phyloP scores from a whole-genome alignment of 2,797 vertebrate species.

The Cetoscarus ocellatus region DNA sequence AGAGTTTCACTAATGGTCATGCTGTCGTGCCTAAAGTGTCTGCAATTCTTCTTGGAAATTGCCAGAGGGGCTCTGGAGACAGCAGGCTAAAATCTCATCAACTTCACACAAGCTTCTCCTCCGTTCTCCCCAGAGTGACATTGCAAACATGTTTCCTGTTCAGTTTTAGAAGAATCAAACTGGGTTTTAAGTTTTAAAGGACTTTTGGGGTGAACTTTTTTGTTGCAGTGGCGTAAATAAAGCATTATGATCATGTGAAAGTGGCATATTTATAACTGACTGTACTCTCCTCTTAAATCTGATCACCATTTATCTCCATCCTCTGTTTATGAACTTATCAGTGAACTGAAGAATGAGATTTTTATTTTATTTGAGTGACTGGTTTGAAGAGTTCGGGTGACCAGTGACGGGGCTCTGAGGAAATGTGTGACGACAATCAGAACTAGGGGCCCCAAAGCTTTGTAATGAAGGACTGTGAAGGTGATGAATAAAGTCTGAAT shows the following conservation, averaged over 20 bases:
- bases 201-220: constrained; percentile 14
- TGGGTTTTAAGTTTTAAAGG: neutral
- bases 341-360: constrained; percentile 29
- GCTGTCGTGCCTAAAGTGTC: constrained; percentile 39
- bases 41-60: constrained; percentile 32
- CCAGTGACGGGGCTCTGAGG: constrained; percentile 45
- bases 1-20: constrained; percentile 31
- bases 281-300: constrained; percentile 30
- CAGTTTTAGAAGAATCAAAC: neutral
- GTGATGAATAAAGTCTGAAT: constrained; percentile 74
- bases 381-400: constrained; percentile 6
- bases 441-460: constrained; percentile 68
- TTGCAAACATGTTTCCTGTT: neutral
- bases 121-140: no score
- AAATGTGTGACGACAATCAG: constrained; percentile 74
- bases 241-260: constrained; percentile 3
- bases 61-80: constrained; percentile 27
- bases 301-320: constrained; percentile 18
- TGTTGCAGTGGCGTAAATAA: constrained; percentile 18
- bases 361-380: constrained; percentile 15
- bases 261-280: constrained; percentile 9
- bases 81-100: constrained; percentile 17
- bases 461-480: constrained; percentile 41
- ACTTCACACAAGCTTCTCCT: constrained; percentile 17
- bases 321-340: constrained; percentile 37